A percentile compares a stretch with the other conserved stretches of the same genome.
Conservation (phyloP, 2,888 invertebrate species). For the Idaea biselata region DNA sequence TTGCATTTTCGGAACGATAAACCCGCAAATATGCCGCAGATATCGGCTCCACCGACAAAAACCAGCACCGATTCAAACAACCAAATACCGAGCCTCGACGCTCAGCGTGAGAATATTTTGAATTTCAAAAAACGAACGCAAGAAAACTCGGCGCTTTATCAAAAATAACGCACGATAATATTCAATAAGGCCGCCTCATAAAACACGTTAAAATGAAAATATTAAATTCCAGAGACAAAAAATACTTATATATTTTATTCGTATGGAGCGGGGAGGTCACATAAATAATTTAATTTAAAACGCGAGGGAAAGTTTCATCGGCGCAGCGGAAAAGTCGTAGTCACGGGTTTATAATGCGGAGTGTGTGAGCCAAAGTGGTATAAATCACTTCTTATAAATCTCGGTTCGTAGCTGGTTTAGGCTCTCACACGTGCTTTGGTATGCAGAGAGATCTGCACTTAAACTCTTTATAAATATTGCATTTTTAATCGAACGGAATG, state of each 20-base stretch:
- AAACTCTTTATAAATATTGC: neutral
- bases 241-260: slow-evolving; percentile 50
- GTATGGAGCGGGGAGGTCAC: slow-evolving; percentile 41
- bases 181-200: slow-evolving; percentile 68
- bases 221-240: slow-evolving; percentile 73
- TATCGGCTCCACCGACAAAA: slow-evolving; percentile 26
- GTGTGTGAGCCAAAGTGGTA: slow-evolving; percentile 34
- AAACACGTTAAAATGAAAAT: slow-evolving; percentile 71
- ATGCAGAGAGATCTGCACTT: slow-evolving; percentile 7
- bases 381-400: slow-evolving; percentile 44
- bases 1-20: slow-evolving; percentile 31
- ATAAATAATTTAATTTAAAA: slow-evolving; percentile 65
- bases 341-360: slow-evolving; percentile 28
- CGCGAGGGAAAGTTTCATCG: slow-evolving; percentile 37
- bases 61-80: slow-evolving; percentile 35
- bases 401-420: slow-evolving; percentile 26
- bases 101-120: slow-evolving; percentile 46
- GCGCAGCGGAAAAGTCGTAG: slow-evolving; percentile 22
- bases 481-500: neutral
- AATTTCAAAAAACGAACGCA: slow-evolving; percentile 41
- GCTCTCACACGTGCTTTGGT: slow-evolving; percentile 12
- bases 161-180: slow-evolving; percentile 67
- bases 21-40: slow-evolving; percentile 30
- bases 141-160: slow-evolving; percentile 51
- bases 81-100: slow-evolving; percentile 29